Evolutionary conservation across 2,113 vertebrate genomes (phyloP).

Genomic region (Bos indicus): DNA sequence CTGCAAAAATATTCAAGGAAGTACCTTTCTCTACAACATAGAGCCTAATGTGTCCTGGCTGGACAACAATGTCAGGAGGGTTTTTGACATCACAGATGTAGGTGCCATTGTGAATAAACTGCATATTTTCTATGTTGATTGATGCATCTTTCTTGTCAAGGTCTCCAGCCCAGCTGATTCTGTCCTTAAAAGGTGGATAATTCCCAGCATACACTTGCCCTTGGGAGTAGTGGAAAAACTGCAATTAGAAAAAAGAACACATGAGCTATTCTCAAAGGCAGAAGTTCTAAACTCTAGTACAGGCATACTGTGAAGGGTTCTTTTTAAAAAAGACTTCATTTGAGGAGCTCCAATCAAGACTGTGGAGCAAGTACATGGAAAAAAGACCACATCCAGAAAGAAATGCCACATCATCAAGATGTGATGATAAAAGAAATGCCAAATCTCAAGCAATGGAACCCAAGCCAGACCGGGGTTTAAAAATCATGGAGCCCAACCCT

Average conservation of each 20-base stretch:
- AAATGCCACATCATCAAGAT: neutral
- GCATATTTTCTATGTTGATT: constrained; percentile 87
- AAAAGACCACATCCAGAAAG: neutral
- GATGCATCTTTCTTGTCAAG: constrained; percentile 94
- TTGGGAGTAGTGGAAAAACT: constrained; percentile 89
- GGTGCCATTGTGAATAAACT: constrained; percentile 94
- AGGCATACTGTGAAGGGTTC: neutral
- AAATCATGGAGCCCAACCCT: neutral
- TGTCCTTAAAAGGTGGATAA: constrained; percentile 83
- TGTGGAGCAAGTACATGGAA: neutral
- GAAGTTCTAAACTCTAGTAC: neutral
- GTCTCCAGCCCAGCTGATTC: constrained; percentile 90
- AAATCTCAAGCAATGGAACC: neutral
- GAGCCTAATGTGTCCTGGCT: constrained; percentile 84
- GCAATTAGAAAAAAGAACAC: constrained; percentile 44
- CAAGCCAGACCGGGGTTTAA: neutral
- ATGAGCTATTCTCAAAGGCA: neutral
- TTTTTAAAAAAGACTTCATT: neutral
- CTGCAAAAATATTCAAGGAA: neutral
- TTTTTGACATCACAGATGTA: constrained; percentile 93
- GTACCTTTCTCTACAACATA: constrained; percentile 93
- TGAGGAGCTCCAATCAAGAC: neutral
- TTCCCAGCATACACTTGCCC: constrained; percentile 81
- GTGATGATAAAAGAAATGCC: neutral
- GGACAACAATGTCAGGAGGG: constrained; percentile 89